A percentile compares a stretch with the other conserved stretches of the same genome.
Conservation (phyloP, 2,797 vertebrate species). For the Aeoliscus strigatus region DNA sequence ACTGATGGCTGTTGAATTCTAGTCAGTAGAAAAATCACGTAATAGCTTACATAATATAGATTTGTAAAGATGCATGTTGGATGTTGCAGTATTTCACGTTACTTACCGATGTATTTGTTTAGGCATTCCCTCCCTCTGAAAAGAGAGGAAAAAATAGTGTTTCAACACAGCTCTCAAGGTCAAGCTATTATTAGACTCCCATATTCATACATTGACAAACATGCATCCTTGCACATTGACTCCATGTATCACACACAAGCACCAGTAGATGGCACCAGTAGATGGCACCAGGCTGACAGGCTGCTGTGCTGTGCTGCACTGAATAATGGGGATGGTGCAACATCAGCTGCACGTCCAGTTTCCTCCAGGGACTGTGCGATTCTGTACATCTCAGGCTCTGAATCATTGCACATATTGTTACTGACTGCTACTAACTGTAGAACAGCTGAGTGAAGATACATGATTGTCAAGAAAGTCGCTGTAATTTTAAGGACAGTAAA, state of each 20-base stretch:
- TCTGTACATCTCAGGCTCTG: too few relatives aligned
- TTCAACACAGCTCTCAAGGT: slow-evolving; percentile 36
- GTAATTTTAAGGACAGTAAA: too few relatives aligned
- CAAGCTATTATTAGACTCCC: slow-evolving; percentile 46
- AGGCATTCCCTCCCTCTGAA: slow-evolving; percentile 69
- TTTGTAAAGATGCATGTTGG: neutral
- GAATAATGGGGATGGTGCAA: slow-evolving; percentile 2
- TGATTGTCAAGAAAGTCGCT: too few relatives aligned
- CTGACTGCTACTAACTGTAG: too few relatives aligned
- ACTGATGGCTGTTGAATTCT: slow-evolving; percentile 2
- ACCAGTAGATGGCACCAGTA: slow-evolving; percentile 56
- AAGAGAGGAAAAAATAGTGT: slow-evolving; percentile 16
- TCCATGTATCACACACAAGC: slow-evolving; percentile 17
- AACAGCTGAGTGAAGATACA: too few relatives aligned
- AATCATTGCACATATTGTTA: too few relatives aligned
- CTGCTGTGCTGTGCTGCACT: slow-evolving; percentile 4
- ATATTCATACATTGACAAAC: slow-evolving; percentile 15
- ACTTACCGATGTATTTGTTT: slow-evolving; percentile 52
- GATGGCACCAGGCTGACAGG: slow-evolving; percentile 8
- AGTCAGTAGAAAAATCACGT: slow-evolving; percentile 1
- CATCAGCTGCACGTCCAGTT: neutral
- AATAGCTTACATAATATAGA: slow-evolving; percentile 2
- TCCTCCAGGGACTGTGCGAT: too few relatives aligned
- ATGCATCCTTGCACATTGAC: slow-evolving; percentile 1
- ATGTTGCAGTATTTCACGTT: neutral